Evolutionary conservation across 2,113 vertebrate species (phyloP), one percentile per base, ranked within the genome.

Genomic region (Formicarius rufipectus): DNA sequence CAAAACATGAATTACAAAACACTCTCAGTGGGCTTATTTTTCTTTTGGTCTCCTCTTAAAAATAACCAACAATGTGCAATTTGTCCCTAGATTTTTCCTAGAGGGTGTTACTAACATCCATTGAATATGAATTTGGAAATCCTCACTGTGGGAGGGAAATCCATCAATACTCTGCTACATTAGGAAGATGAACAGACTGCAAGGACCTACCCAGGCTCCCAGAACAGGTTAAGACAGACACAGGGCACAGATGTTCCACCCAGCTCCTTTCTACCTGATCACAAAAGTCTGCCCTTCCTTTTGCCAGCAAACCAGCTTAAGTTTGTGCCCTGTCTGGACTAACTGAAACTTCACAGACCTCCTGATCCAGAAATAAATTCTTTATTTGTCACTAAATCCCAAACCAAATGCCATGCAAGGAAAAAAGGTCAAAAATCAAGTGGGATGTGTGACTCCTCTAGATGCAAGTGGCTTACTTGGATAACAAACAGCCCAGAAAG

Each of bases 371-470:
- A 80, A 93, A 74, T 73, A 82, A 31, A 3, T 14, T 59, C 77
- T 71, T 21, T 53, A 40, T 85, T 85, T 90, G 56, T 80, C 55
- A 59, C 66, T 12, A 91, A 94, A 93, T 78, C 77, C 62, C 44
- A 85, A 90, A 66, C 24, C 39, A 94, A 94, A 96, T 91, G 63
- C 55, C 72, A 68, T 1, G 21, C 5, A 6, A 62, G 33, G 31
- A 63, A 68, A 45, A 87, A 91, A 85, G 75, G 90, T 84, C 64
- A 94, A 63, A 93, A 94, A 35, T 50, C n/a, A 89, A 52, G 42
- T 7, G 33, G 40, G 20, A 66, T 58, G 9, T 40, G 47, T 4
- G 23, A 55, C 39, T 89, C 78, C 20, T 82, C 42, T 60, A 84
- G 68, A 74, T 77, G 45, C 59, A 84, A 81, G 75, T 17, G 52